Evolutionary conservation across 2,888 invertebrate species (phyloP).

Genomic region (Loripinus fragilis): DNA sequence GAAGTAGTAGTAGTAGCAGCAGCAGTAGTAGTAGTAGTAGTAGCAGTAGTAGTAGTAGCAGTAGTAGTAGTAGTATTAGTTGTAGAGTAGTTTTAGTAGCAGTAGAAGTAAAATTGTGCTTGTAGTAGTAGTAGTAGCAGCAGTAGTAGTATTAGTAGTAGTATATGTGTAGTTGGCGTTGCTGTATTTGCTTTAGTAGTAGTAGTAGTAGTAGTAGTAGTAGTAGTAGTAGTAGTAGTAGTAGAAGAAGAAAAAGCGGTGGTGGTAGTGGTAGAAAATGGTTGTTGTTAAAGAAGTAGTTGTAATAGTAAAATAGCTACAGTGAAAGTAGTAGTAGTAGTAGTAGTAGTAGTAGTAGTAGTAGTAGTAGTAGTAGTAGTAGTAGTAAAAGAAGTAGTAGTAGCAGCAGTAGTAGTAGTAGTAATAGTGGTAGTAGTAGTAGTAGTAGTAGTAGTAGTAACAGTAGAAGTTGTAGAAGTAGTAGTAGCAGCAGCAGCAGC

Average conservation of each 20-base stretch:
- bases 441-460: background rate
- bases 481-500: constrained; percentile 1
- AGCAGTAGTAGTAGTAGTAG: background rate
- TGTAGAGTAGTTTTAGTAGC: background rate
- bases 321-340: background rate
- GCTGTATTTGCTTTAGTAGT: too few relatives aligned
- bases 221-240: background rate
- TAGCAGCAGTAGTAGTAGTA: background rate
- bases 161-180: too few relatives aligned
- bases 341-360: background rate
- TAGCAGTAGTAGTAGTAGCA: too few relatives aligned
- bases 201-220: background rate
- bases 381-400: background rate
- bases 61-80: too few relatives aligned
- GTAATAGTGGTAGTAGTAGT: background rate
- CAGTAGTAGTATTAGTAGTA: too few relatives aligned
- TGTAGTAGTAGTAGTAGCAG: background rate
- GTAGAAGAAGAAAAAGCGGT: background rate
- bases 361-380: background rate
- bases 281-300: background rate
- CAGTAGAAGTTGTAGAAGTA: background rate
- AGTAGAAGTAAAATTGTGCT: background rate
- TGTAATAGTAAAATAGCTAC: background rate
- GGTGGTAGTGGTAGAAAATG: background rate
- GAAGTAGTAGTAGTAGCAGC: background rate